Percentiles rank a stretch among this genome's conserved stretches.
Conservation (phyloP, 2,888 invertebrate species). For the Drosophila acutilabella region DNA sequence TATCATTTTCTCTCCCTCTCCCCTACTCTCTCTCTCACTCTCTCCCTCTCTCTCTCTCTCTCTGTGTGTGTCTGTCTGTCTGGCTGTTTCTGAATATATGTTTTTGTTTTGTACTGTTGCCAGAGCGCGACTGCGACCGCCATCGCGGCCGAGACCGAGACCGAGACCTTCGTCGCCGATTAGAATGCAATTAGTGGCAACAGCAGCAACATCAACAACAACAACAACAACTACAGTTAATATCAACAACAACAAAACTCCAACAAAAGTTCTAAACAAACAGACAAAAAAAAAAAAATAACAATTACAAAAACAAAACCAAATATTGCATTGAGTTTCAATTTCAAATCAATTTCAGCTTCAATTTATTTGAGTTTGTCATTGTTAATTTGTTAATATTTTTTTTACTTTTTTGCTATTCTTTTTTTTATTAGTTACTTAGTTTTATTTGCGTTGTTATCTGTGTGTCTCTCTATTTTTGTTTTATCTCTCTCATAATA, state of each 20-base stretch:
- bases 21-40: neutral
- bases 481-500: conserved; percentile 61
- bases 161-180: conserved; percentile 73
- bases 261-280: conserved; percentile 49
- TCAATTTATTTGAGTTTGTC: conserved; percentile 31
- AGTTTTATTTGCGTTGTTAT: conserved; percentile 33
- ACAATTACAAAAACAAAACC: conserved; percentile 2
- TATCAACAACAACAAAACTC: conserved; percentile 40
- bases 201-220: conserved; percentile 43
- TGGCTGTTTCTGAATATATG: neutral
- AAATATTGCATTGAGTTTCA: conserved; percentile 60
- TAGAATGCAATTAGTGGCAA: conserved; percentile 78
- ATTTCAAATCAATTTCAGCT: conserved; percentile 43
- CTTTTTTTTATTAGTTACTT: conserved; percentile 27
- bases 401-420: conserved; percentile 19
- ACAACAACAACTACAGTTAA: conserved; percentile 18
- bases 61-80: conserved; percentile 16
- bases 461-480: conserved; percentile 15
- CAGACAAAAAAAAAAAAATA: conserved; percentile 19
- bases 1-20: conserved; percentile 2
- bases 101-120: conserved; percentile 44
- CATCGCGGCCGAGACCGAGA: conserved; percentile 54
- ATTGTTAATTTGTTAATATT: conserved; percentile 33
- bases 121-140: conserved; percentile 52
- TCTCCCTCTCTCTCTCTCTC: conserved; percentile 25